These are phyloP conservation scores for Beris chalybata DNA, from an alignment of 2,888 invertebrate species.

Conservation along the genomic window DNA sequence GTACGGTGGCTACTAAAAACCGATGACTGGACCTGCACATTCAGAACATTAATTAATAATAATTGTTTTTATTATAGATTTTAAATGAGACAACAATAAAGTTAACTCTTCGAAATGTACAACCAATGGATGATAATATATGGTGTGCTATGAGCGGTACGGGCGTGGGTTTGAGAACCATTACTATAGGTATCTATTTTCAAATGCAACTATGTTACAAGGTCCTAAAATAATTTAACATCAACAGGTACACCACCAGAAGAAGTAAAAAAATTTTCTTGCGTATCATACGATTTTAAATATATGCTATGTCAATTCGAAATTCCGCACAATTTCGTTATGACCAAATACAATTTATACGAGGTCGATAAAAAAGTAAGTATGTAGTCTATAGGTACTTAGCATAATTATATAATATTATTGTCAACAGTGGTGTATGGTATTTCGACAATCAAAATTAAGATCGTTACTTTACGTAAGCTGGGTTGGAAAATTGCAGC, in stretches of 20 bases:
- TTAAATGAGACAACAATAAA: slow-evolving; percentile 37
- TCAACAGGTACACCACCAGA: slow-evolving; percentile 61
- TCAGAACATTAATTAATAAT: too few relatives aligned
- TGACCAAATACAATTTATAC: slow-evolving; percentile 62
- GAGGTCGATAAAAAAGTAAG: slow-evolving; percentile 39
- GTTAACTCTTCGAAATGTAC: slow-evolving; percentile 35
- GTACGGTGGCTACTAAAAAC: too few relatives aligned
- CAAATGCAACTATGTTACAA: too few relatives aligned
- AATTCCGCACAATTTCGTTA: slow-evolving; percentile 61
- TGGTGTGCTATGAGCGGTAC: slow-evolving; percentile 32
- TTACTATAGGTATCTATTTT: slow-evolving; percentile 34
- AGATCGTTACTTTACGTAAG: too few relatives aligned
- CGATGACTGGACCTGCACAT: too few relatives aligned
- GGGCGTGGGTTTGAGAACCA: slow-evolving; percentile 28
- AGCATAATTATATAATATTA: neutral
- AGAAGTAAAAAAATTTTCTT: slow-evolving; percentile 69
- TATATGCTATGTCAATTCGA: slow-evolving; percentile 76
- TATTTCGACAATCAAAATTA: too few relatives aligned
- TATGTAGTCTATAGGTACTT: neutral
- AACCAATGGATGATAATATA: slow-evolving; percentile 28
- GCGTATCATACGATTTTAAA: slow-evolving; percentile 73
- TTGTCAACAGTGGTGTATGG: too few relatives aligned
- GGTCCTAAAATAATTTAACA: neutral
- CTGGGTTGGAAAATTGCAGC: too few relatives aligned
- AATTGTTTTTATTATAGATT: slow-evolving; percentile 19